Evolutionary conservation across 2,113 vertebrate genomes (phyloP), one percentile per base, ranked within the genome.

Genomic region (Haliaeetus leucogaster): DNA sequence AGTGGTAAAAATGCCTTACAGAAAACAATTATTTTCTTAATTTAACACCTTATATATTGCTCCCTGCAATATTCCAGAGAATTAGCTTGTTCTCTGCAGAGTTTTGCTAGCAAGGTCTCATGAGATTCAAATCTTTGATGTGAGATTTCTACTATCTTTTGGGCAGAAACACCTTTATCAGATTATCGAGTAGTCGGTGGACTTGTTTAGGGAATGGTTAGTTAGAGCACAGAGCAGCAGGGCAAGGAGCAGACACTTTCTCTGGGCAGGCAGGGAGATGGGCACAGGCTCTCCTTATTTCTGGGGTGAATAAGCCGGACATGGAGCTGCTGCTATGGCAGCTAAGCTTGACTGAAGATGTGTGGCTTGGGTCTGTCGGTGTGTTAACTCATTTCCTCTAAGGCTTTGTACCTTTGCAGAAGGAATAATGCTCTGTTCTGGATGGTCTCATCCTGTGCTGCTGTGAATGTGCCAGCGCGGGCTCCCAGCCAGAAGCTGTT

Each of bases 121-220:
- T 19, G 43, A 81, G 72, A 77, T 55, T 72, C 40, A 47, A 56
- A 55, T 36, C 26, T 84, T 42, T 27, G 29, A 61, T 1, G 2
- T 52, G 58, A 86, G 23, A 45, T 61, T 95, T 73, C 72, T 59
- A 42, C n/a, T 45, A 0, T 38, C 13, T 71, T 30, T 43, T 80
- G 58, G 50, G n/a, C 42, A 89, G 59, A 40, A 74, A 22, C 16
- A 11, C 13, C 40, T 90, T 29, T 15, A 25, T 58, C 71, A 84
- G 65, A 10, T 20, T 50, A 8, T 5, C 25, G 32, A 68, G 45
- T 5, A 47, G 40, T 16, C 0, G 0, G 18, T 26, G 19, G 19
- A 13, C 20, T 71, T 42, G 36, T 8, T 48, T 48, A 50, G 61
- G 82, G 19, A 52, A 61, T 2, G 10, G 45, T 52, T 74, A 25